Base-by-base conservation (phyloP, 2,113 vertebrate species). In the Nothobranchius furzeri region DNA sequence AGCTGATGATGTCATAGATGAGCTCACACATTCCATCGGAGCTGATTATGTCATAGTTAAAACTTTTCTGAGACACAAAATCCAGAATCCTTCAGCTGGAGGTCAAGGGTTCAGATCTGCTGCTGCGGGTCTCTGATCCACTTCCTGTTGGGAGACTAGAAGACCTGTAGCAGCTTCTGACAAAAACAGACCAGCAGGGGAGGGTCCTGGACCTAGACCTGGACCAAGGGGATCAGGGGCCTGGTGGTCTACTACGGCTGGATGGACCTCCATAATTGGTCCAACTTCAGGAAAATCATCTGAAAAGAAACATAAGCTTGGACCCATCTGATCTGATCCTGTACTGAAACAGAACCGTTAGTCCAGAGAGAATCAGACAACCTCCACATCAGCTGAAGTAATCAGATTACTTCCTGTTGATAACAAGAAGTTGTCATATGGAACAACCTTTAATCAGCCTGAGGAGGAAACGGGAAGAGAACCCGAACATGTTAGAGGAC, bases 171-270 rank as follows among this genome's bases (percentile, higher is more conserved):
- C 65, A 10, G 69, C 40, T 8, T 53, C n/a, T 2, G 0, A 60
- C 87, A 85, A 87, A 86, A 85, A 89, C 84, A 89, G 70, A 73
- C 6, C 1, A 14, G 63, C 51, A 65, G 46, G 36, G 43, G 53
- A 60, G 74, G 67, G 68, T 20, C 20, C 46, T 48, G 65, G 56
- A 54, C 68, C 7, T 3, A 0, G 20, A 25, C 15, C 63, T 64
- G 25, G 30, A 30, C 30, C 30, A 30, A 30, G 61, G 70, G 79
- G 61, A 67, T 78, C 50, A 61, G 46, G 68, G 60, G 13, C 75
- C 20, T 53, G 35, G 67, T 42, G 40, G 40, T 42, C 55, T 24
- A 30, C 30, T 30, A 30, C 3, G 30, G 64, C 78, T 30, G 53
- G 53, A 46, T 30, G 30, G 50, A 42, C 36, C 14, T 17, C 4